Conservation (phyloP, 2,797 vertebrate genomes). For the Enteromius unitaeniatus region DNA sequence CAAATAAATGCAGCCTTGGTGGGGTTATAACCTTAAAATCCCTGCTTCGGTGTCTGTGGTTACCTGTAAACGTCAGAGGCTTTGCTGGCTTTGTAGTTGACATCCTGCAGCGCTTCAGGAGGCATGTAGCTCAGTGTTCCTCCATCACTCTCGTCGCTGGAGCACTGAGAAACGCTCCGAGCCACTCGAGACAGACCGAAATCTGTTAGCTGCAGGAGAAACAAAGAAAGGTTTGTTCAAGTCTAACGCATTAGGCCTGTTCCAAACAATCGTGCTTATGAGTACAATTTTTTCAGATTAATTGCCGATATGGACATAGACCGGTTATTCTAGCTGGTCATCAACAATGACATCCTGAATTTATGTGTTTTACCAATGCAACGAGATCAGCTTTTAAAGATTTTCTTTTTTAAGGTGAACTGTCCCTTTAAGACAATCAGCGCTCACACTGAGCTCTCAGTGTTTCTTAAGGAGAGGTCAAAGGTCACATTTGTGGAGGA, state of each 20-base stretch:
- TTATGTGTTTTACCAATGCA: background rate
- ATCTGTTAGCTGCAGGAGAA: background rate
- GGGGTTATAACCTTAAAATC: background rate
- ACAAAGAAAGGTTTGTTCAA: background rate
- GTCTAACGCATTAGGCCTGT: too few species aligned
- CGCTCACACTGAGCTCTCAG: background rate
- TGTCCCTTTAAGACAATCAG: background rate
- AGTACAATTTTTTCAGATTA: too few species aligned
- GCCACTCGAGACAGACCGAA: slow-evolving; percentile 44
- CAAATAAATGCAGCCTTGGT: background rate
- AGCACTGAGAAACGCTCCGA: slow-evolving; percentile 50
- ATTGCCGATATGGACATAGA: too few species aligned
- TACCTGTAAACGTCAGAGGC: slow-evolving; percentile 82
- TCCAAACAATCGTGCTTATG: too few species aligned
- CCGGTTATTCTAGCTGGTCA: background rate
- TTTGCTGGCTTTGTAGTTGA: slow-evolving; percentile 60
- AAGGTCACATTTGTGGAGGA: background rate
- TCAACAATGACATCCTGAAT: background rate
- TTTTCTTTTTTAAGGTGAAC: background rate
- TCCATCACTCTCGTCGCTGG: slow-evolving; percentile 43
- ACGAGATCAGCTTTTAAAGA: background rate
- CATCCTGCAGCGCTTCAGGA: slow-evolving; percentile 71
- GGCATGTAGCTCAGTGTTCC: slow-evolving; percentile 80
- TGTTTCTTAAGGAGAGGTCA: background rate
- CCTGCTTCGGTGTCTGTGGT: background rate